Evolutionary conservation across 2,113 vertebrate species (phyloP), one percentile per base, ranked within the genome.

Genomic region (Sprattus sprattus): DNA sequence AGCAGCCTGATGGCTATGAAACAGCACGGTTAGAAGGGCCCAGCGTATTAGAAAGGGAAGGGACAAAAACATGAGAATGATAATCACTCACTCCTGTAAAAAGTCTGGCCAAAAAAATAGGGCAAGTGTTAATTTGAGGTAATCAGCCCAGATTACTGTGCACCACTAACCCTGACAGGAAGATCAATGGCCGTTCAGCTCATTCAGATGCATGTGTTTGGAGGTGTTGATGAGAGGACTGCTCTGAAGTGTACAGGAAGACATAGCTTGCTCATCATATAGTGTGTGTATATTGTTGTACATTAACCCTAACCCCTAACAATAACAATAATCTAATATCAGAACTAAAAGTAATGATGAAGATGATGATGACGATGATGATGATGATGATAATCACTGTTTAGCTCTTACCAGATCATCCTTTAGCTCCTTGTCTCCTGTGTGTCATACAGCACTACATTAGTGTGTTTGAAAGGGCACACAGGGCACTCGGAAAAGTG

Each of bases 101-200:
- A 39, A 78, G 32, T 39, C 28, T 11, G 71, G 71, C 71, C 28
- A 78, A 78, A 32, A 78, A 39, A 78, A 39, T 44, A 4, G 71
- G 71, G 18, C 67, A 78, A 78, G 71, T 78, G 71, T 78, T 78
- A 78, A 78, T 78, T 78, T 78, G 71, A 78, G 71, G 71, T 78
- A 78, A 78, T 78, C 71, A 78, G 32, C 1, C 28, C 71, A 39
- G 71, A 78, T 78, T 39, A 78, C 71, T 16, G 71, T 39, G 71
- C 71, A 39, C 32, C 11, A 39, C 71, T 39, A 78, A 78, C 4
- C 9, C 71, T 78, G 71, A 78, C 71, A 39, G 71, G 10, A 32
- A 44, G 71, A 78, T 78, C 71, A 39, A 78, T 78, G 28, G 11
- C 3, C 71, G 4, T 7, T 44, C 28, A 13, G 11, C 28, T 39